These are phyloP conservation scores for Phymatocera aterrima DNA, from an alignment of 2,888 invertebrate genomes.

Conservation along the genomic window DNA sequence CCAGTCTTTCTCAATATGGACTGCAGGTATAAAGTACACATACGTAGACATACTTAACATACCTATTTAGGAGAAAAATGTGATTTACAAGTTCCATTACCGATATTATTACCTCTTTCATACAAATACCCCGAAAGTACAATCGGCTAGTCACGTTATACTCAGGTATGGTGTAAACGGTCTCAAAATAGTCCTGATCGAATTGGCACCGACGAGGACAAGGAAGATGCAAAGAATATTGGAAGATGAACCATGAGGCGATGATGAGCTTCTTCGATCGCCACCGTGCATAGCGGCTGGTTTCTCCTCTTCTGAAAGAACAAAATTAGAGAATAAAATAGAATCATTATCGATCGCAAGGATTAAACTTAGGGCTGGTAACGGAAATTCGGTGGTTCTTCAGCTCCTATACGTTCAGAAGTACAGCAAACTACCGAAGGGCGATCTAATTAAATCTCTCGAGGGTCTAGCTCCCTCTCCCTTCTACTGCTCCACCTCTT, in stretches of 20 bases:
- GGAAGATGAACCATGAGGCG: slow-evolving; percentile 49
- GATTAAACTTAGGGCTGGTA: neutral
- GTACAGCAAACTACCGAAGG: slow-evolving; percentile 30
- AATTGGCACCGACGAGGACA: slow-evolving; percentile 9
- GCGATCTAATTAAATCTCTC: slow-evolving; percentile 43
- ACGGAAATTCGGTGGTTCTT: neutral
- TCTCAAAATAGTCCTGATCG: neutral
- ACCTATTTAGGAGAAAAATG: neutral
- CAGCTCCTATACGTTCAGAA: neutral
- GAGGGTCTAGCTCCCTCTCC: slow-evolving; percentile 34
- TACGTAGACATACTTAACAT: neutral
- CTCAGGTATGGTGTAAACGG: neutral
- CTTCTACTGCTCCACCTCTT: slow-evolving; percentile 18
- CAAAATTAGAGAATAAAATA: neutral
- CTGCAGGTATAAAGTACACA: neutral
- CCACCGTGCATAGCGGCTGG: slow-evolving; percentile 66
- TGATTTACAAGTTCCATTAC: neutral
- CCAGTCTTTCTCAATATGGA: neutral
- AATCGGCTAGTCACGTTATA: slow-evolving; percentile 22
- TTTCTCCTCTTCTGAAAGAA: slow-evolving; percentile 63
- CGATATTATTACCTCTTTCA: neutral
- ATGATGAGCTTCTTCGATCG: slow-evolving; percentile 59
- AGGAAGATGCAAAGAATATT: slow-evolving; percentile 50
- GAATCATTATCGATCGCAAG: neutral
- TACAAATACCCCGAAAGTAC: neutral